phyloP scores from a whole-genome alignment of 2,113 vertebrate genomes.

The Lasiurus borealis region DNA sequence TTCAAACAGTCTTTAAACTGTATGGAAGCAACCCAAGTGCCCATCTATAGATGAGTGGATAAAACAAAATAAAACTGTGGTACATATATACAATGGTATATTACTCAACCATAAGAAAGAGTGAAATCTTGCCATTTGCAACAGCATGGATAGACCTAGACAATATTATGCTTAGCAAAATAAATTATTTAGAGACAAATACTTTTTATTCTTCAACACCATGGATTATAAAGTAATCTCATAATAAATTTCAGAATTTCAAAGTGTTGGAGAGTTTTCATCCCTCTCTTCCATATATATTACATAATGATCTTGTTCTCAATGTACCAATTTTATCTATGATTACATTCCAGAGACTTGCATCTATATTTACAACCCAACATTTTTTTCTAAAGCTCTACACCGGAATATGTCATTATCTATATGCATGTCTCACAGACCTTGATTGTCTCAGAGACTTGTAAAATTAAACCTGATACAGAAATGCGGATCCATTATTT shows the following conservation, averaged over 20 bases:
- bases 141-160: background rate
- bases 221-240: background rate
- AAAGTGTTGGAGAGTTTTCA: background rate
- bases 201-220: background rate
- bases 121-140: background rate
- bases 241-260: conserved; percentile 10
- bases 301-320: background rate
- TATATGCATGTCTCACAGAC: background rate
- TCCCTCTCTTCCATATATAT: background rate
- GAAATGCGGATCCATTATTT: background rate
- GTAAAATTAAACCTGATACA: background rate
- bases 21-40: background rate
- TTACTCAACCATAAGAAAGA: background rate
- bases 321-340: background rate
- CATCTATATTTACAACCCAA: background rate
- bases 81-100: background rate
- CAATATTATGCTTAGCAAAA: background rate
- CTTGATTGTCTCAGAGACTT: conserved; percentile 24
- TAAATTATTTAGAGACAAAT: background rate
- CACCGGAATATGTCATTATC: background rate
- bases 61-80: background rate
- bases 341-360: background rate
- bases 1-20: background rate
- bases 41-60: background rate
- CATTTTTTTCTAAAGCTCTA: background rate